A percentile compares a stretch with the other conserved stretches of the same genome.
phyloP scores from a whole-genome alignment of 2,888 invertebrate genomes.

The Platycnemis pennipes region DNA sequence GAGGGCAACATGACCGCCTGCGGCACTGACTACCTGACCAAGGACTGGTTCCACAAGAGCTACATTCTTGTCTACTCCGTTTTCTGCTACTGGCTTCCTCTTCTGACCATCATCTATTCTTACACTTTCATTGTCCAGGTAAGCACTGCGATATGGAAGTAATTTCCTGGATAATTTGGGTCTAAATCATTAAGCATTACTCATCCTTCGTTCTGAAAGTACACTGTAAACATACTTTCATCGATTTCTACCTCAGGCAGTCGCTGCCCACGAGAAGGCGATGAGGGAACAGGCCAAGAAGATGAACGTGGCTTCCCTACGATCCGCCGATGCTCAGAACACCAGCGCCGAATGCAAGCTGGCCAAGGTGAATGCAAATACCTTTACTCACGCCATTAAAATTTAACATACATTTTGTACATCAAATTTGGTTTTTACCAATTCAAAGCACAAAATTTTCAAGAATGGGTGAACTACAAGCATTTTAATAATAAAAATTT shows the following conservation, averaged over 20 bases:
- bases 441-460: no score
- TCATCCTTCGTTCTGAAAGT: no score
- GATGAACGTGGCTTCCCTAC: constrained; percentile 94
- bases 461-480: no score
- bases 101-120: constrained; percentile 82
- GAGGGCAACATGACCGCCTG: constrained; percentile 86
- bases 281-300: constrained; percentile 96
- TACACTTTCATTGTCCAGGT: constrained; percentile 83
- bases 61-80: constrained; percentile 81
- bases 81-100: constrained; percentile 80
- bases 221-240: no score
- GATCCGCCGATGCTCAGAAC: constrained; percentile 88
- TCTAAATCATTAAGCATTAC: no score
- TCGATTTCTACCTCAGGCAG: constrained; percentile 81
- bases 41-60: constrained; percentile 81
- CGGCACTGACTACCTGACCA: constrained; percentile 82
- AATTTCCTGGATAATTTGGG: no score
- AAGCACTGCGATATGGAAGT: background rate
- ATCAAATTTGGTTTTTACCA: no score
- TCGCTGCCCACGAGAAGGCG: constrained; percentile 90
- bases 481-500: no score
- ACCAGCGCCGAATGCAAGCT: constrained; percentile 93
- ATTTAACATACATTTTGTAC: no score
- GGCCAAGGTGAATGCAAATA: no score
- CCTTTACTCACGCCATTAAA: no score